Percentiles rank a stretch among this genome's conserved stretches.
phyloP scores from a whole-genome alignment of 2,113 vertebrate species.

The Boulengeromyrus knoepffleri region DNA sequence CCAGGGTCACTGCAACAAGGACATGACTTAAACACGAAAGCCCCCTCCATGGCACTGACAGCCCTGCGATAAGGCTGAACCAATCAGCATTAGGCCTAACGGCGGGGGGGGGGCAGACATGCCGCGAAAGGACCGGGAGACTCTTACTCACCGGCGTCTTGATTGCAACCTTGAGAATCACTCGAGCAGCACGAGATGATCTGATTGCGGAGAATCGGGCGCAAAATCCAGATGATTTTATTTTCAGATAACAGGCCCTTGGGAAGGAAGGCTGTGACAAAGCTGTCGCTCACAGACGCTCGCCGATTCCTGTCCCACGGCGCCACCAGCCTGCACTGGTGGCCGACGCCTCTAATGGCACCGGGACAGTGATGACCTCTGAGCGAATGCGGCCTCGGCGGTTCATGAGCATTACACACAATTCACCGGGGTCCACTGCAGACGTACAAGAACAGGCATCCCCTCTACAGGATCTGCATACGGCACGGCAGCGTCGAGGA shows the following conservation, averaged over 20 bases:
- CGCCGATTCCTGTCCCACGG: not conserved
- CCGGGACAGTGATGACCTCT: not conserved
- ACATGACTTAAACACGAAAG: not conserved
- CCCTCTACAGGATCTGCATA: not conserved
- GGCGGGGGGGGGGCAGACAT: not conserved
- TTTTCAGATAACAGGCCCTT: conserved; percentile 6
- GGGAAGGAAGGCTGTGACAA: not conserved
- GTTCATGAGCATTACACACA: not conserved
- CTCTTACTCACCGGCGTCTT: not conserved
- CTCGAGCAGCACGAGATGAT: not conserved
- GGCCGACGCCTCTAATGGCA: not conserved
- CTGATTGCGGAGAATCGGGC: not conserved
- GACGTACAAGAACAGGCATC: not conserved
- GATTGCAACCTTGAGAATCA: conserved; percentile 19
- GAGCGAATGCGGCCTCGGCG: not conserved
- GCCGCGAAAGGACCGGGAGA: not conserved
- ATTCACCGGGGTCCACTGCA: not conserved
- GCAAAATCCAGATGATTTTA: conserved; percentile 1
- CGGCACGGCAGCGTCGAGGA: not conserved
- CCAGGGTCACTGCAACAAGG: not conserved
- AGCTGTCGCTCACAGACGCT: not conserved
- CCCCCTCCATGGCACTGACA: not conserved
- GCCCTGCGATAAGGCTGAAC: not conserved
- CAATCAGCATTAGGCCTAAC: conserved; percentile 2
- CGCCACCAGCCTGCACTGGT: not conserved